Conservation (phyloP, 1,140 invertebrate genomes). For the Lineus longissimus region DNA sequence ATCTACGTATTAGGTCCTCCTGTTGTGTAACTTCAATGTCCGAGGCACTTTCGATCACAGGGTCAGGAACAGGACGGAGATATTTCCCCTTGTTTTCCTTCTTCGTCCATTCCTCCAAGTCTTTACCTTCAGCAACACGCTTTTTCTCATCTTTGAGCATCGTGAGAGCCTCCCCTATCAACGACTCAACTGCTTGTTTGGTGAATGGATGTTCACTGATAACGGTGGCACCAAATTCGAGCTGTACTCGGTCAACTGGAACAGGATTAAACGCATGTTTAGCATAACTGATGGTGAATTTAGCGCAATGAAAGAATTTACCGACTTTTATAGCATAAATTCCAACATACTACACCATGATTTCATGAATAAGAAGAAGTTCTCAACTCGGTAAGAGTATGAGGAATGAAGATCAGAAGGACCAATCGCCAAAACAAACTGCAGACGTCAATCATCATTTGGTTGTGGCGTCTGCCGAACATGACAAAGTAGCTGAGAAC, state of each 20-base stretch:
- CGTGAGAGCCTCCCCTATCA: conserved; percentile 29
- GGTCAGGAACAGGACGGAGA: neutral
- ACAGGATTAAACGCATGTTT: conserved; percentile 7
- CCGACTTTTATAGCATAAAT: neutral
- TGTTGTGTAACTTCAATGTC: neutral
- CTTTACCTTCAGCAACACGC: conserved; percentile 24
- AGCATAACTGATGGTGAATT: neutral
- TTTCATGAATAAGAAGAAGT: too few relatives aligned
- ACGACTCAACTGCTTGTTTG: conserved; percentile 19
- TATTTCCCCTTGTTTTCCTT: neutral
- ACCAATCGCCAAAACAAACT: too few relatives aligned
- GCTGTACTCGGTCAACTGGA: conserved; percentile 35
- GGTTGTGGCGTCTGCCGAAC: too few relatives aligned
- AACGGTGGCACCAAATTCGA: conserved; percentile 36
- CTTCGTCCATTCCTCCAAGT: conserved; percentile 22
- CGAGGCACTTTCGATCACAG: neutral
- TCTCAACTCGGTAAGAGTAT: neutral
- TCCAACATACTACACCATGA: neutral
- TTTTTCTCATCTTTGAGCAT: conserved; percentile 30
- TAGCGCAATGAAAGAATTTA: neutral
- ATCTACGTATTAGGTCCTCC: neutral
- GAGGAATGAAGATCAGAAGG: too few relatives aligned
- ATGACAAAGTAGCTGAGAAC: too few relatives aligned
- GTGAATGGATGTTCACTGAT: conserved; percentile 37
- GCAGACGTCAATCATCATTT: too few relatives aligned